These are phyloP conservation scores for Atractosteus spatula DNA, from an alignment of 2,113 vertebrate genomes.

Conservation along the genomic window DNA sequence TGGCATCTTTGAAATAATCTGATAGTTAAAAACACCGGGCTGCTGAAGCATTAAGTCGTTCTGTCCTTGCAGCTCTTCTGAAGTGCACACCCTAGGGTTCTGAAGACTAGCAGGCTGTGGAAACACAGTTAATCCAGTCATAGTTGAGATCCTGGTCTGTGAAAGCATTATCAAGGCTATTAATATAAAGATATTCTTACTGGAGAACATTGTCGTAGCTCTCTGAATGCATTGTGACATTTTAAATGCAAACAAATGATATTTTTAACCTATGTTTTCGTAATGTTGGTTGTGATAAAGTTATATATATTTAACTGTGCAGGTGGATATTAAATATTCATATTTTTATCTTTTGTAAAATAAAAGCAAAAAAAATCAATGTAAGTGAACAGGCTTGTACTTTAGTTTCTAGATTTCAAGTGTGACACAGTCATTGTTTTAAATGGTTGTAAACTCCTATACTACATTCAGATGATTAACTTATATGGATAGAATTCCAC, in stretches of 20 bases:
- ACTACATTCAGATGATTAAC: conserved; percentile 44
- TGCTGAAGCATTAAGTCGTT: no score
- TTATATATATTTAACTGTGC: conserved; percentile 47
- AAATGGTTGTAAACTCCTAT: conserved; percentile 71
- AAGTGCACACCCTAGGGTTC: no score
- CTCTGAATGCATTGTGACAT: neutral
- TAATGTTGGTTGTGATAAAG: no score
- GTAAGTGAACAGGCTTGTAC: conserved; percentile 43
- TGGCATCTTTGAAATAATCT: no score
- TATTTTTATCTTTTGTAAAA: conserved; percentile 59
- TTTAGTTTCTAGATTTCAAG: conserved; percentile 43
- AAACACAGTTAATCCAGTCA: no score
- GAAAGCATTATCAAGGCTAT: no score
- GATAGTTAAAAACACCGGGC: no score
- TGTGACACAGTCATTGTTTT: conserved; percentile 77
- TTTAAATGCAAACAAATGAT: neutral
- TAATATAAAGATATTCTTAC: no score
- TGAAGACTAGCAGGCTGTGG: no score
- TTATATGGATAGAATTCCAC: conserved; percentile 36
- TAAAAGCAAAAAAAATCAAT: conserved; percentile 32
- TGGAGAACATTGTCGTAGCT: neutral
- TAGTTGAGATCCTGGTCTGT: no score
- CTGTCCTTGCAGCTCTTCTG: no score
- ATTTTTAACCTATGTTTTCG: no score
- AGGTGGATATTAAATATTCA: conserved; percentile 44